These are phyloP conservation scores for Onychomys torridus DNA, from an alignment of 2,797 vertebrate genomes.

Conservation along the genomic window DNA sequence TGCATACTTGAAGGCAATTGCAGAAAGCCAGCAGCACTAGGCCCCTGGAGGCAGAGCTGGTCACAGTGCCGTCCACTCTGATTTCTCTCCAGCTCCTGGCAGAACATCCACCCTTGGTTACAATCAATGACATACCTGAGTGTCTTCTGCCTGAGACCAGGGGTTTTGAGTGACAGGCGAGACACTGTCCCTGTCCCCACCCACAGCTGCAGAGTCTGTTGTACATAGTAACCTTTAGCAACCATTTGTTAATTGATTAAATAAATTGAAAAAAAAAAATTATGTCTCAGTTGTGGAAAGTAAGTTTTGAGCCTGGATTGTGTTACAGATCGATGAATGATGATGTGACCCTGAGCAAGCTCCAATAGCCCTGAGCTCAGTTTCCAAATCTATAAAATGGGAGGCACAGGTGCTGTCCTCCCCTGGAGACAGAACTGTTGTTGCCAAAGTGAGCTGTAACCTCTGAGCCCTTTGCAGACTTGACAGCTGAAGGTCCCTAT, in stretches of 20 bases:
- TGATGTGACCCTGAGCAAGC: background rate
- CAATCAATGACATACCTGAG: background rate
- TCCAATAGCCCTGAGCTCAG: background rate
- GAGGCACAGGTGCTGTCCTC: background rate
- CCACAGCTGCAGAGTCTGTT: background rate
- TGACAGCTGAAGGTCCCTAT: background rate
- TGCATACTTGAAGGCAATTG: background rate
- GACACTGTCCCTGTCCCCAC: background rate
- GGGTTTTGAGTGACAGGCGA: background rate
- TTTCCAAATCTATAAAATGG: background rate
- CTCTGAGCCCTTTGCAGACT: background rate
- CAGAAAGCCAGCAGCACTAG: background rate
- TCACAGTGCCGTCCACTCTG: background rate
- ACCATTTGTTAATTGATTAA: background rate
- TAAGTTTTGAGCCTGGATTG: background rate
- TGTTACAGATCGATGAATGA: background rate
- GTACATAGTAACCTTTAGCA: background rate
- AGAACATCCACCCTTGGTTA: constrained; percentile 18
- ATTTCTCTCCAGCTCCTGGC: constrained; percentile 19
- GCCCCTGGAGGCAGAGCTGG: background rate
- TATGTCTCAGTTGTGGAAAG: background rate
- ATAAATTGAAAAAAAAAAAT: background rate
- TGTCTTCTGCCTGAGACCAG: background rate
- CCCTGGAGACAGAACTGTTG: background rate
- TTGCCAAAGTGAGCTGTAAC: background rate